Conservation (phyloP, 2,797 vertebrate genomes). For the Vultur gryphus region DNA sequence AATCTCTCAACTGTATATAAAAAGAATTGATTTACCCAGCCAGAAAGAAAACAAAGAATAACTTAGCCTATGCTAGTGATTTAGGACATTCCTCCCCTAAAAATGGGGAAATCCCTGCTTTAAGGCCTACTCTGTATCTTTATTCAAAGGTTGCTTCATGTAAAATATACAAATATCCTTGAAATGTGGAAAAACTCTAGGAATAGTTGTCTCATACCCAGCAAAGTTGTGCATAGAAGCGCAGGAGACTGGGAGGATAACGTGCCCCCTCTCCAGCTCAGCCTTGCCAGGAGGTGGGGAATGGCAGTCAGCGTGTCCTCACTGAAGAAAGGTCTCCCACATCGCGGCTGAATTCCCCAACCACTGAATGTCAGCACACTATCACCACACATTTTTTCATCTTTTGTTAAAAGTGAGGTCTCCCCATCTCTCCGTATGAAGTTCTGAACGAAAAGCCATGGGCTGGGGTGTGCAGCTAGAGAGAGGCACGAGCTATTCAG, state of each 20-base stretch:
- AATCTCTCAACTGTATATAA: background rate
- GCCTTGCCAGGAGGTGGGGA: background rate
- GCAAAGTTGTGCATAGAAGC: background rate
- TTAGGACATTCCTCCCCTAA: background rate
- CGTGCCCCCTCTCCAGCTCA: fast-evolving
- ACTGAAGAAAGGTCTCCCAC: background rate
- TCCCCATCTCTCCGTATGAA: background rate
- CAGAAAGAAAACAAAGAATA: background rate
- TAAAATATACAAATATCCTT: background rate
- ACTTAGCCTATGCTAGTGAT: background rate
- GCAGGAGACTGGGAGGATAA: background rate
- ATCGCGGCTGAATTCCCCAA: background rate
- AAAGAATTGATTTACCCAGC: background rate
- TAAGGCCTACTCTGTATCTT: background rate
- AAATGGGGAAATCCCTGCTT: background rate
- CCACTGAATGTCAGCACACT: background rate
- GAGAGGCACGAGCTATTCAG: background rate
- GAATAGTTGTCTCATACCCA: background rate
- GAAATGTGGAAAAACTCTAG: background rate
- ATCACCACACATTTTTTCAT: background rate
- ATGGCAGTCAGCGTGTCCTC: background rate
- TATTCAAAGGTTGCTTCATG: background rate
- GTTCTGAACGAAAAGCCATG: background rate
- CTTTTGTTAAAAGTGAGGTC: background rate
- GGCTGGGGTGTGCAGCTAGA: background rate